Percentiles rank a stretch among this genome's conserved stretches.
phyloP scores from a whole-genome alignment of 1,140 invertebrate species.

The Rhizoglyphus robini region DNA sequence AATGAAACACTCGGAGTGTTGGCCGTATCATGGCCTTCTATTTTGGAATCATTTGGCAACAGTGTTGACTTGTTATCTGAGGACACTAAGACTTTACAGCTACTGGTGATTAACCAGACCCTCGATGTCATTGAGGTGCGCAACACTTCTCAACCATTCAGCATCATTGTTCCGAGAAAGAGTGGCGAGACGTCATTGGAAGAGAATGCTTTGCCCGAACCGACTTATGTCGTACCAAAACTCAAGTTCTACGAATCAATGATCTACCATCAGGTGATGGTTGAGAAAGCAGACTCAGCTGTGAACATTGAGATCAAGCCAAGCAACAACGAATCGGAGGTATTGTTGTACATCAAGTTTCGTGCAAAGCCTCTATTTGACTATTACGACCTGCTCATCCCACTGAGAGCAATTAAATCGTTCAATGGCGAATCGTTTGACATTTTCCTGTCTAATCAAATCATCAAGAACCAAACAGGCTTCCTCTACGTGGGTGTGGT shows the following conservation, averaged over 20 bases:
- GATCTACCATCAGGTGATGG: constrained; percentile 29
- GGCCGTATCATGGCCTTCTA: constrained; percentile 30
- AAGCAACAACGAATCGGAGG: constrained; percentile 23
- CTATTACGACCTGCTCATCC: constrained; percentile 27
- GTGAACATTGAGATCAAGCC: constrained; percentile 30
- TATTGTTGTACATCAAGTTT: constrained; percentile 28
- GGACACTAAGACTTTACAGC: constrained; percentile 29
- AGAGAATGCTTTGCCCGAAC: constrained; percentile 26
- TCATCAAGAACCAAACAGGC: constrained; percentile 29
- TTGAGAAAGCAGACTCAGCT: constrained; percentile 29
- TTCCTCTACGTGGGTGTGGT: constrained; percentile 30
- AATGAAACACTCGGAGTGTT: constrained; percentile 29
- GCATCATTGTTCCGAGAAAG: constrained; percentile 28
- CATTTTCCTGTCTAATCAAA: constrained; percentile 27
- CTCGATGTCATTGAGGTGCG: constrained; percentile 26
- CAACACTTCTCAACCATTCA: constrained; percentile 27
- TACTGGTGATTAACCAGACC: constrained; percentile 28
- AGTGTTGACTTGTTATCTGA: constrained; percentile 29
- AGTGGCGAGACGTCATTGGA: background rate
- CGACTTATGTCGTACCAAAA: constrained; percentile 24
- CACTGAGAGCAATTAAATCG: constrained; percentile 23
- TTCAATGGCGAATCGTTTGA: constrained; percentile 24
- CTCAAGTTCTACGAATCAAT: constrained; percentile 28
- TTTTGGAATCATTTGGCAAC: constrained; percentile 29
- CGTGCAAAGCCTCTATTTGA: constrained; percentile 27